Evolutionary conservation across 2,888 invertebrate species (phyloP).

Genomic region (Cantharis lateralis): DNA sequence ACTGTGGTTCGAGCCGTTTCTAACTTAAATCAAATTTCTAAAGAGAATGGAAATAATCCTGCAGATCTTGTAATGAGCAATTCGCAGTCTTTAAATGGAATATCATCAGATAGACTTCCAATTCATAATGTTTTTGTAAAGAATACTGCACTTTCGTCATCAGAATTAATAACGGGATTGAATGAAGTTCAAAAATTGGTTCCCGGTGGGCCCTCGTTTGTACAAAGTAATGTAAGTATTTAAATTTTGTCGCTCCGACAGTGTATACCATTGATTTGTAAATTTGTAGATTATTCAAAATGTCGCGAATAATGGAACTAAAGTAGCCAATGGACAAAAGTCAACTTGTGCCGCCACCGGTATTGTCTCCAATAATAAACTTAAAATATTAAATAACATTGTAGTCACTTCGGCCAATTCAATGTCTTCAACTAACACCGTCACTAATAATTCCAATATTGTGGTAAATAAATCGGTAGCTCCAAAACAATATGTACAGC

Average conservation of each 20-base stretch:
- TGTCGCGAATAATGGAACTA: constrained; percentile 34
- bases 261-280: not conserved
- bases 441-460: constrained; percentile 39
- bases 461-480: constrained; percentile 23
- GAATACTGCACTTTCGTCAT: constrained; percentile 43
- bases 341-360: not conserved
- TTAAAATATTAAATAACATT: constrained; percentile 54
- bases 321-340: constrained; percentile 52
- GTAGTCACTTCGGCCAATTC: constrained; percentile 38
- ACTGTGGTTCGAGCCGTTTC: constrained; percentile 50
- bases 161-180: constrained; percentile 27
- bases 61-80: constrained; percentile 1
- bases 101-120: constrained; percentile 7
- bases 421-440: constrained; percentile 40
- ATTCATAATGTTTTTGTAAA: constrained; percentile 55
- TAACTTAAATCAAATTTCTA: constrained; percentile 11
- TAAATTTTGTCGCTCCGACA: not conserved
- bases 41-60: constrained; percentile 14
- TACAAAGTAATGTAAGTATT: constrained; percentile 50
- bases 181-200: constrained; percentile 49
- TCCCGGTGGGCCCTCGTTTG: constrained; percentile 49
- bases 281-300: constrained; percentile 30
- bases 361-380: constrained; percentile 42
- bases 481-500: constrained; percentile 45
- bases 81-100: constrained; percentile 13